Evolutionary conservation across 2,797 vertebrate genomes (phyloP), one percentile per base, ranked within the genome.

Genomic region (Silurus aristotelis): DNA sequence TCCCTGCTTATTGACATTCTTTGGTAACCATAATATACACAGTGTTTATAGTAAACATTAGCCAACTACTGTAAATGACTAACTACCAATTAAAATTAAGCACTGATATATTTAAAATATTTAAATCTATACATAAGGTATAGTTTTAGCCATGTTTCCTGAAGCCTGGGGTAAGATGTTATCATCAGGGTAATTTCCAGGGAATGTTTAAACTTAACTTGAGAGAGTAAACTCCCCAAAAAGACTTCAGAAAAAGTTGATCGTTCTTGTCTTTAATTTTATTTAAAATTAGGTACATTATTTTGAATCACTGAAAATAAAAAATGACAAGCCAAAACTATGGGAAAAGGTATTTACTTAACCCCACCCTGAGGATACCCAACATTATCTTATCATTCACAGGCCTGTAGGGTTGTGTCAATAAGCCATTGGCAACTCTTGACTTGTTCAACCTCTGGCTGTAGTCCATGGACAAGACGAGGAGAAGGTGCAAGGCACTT

Each of bases 401-500:
- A 52, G 22, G 13, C 27, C n/a, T 55, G 31, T 70, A 46, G 71
- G 55, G 3, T 55, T 63, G 80, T 71, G 46, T 79, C 19, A 64
- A 27, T 64, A 72, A 78, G 52, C 10, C 19, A 68, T 52, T 60
- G 6, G 19, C n/a, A 71, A 58, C 56, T 5, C 20, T 72, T 61
- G 78, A n/a, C n/a, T 81, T 76, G 79, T 31, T 46, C 70, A 60
- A 72, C 48, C 58, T 79, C 80, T 58, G 27, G n/a, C 66, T 79
- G 60, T 20, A 86, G 80, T 83, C 55, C 63, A 83, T 67, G 38
- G 25, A 27, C 77, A 73, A 84, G 56, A 77, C 61, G 72, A 75
- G 82, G 80, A 80, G 79, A 88, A 78, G 64, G 31, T 82, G 71
- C 60, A 67, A 84, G 80, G 83, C 5, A 46, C 60, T 58, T 73